Evolutionary conservation across 2,888 invertebrate species (phyloP).

Genomic region (Lasioglossum leucozonium): DNA sequence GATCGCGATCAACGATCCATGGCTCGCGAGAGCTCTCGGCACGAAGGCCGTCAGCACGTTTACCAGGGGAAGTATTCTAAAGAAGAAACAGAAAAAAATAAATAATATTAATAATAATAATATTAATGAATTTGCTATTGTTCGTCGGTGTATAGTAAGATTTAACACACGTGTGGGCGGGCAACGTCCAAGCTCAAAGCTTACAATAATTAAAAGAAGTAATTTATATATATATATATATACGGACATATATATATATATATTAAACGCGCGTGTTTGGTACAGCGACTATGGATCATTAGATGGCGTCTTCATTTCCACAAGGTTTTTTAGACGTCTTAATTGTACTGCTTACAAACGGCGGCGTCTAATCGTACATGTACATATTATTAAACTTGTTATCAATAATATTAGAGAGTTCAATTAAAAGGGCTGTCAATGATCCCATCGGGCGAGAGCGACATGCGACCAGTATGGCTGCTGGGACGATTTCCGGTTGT

Average conservation of each 20-base stretch:
- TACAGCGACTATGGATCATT: constrained; percentile 61
- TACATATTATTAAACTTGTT: constrained; percentile 74
- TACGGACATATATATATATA: constrained; percentile 69
- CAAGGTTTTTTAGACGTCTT: constrained; percentile 72
- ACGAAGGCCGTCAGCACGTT: constrained; percentile 57
- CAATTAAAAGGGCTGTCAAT: constrained; percentile 74
- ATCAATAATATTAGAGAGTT: constrained; percentile 76
- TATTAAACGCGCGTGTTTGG: constrained; percentile 53
- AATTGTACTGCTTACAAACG: constrained; percentile 74
- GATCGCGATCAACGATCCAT: not conserved
- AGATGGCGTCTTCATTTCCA: constrained; percentile 69
- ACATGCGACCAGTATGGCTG: constrained; percentile 6
- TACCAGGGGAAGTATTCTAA: constrained; percentile 21
- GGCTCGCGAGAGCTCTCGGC: not conserved
- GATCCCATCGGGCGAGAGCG: constrained; percentile 16
- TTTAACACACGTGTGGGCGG: constrained; percentile 56
- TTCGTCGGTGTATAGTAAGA: constrained; percentile 53
- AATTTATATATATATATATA: constrained; percentile 67
- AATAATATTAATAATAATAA: constrained; percentile 14
- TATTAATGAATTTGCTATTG: constrained; percentile 40
- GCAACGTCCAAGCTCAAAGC: constrained; percentile 79
- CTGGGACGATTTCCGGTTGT: constrained; percentile 22
- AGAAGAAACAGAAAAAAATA: constrained; percentile 16
- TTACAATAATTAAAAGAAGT: constrained; percentile 78
- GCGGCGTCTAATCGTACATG: constrained; percentile 73